Conservation (phyloP, 2,888 invertebrate genomes). For the Mongoloraphidia duomilia region DNA sequence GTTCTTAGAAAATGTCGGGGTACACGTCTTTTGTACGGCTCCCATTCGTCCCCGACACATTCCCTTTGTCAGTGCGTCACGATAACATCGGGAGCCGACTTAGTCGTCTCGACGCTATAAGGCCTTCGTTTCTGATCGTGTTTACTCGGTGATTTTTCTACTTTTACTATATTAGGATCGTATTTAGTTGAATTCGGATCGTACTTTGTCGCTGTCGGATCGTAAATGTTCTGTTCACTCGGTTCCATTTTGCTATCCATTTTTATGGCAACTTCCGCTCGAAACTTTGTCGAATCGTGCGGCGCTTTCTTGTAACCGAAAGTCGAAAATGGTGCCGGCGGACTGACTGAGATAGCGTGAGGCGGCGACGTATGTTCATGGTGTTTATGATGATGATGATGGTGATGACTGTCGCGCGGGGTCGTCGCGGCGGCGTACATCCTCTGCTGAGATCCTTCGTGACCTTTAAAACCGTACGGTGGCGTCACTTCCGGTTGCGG, state of each 20-base stretch:
- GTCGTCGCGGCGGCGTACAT: too few species aligned
- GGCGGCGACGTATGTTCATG: constrained; percentile 6
- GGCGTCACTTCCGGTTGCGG: too few species aligned
- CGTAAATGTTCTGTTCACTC: constrained; percentile 10
- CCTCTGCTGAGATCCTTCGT: too few species aligned
- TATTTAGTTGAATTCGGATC: too few species aligned
- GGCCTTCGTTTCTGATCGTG: constrained; percentile 34
- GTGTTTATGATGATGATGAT: constrained; percentile 16
- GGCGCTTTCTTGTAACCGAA: constrained; percentile 35
- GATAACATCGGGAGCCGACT: constrained; percentile 82
- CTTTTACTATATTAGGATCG: neutral
- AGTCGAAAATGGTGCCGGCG: constrained; percentile 36
- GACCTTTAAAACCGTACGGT: too few species aligned
- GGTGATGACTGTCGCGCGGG: too few species aligned
- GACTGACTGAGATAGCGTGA: constrained; percentile 9
- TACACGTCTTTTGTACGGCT: constrained; percentile 40
- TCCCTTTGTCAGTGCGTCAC: constrained; percentile 61
- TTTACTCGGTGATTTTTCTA: neutral
- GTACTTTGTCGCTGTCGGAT: constrained; percentile 4
- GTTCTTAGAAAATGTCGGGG: constrained; percentile 30
- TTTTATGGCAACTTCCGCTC: constrained; percentile 46
- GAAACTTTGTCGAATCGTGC: constrained; percentile 25
- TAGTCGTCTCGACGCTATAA: constrained; percentile 71
- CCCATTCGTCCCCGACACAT: constrained; percentile 29
- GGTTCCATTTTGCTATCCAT: constrained; percentile 25